Percentiles rank a stretch among this genome's conserved stretches.
These are phyloP conservation scores for Gadus macrocephalus DNA, from an alignment of 2,113 vertebrate species.

Conservation along the genomic window DNA sequence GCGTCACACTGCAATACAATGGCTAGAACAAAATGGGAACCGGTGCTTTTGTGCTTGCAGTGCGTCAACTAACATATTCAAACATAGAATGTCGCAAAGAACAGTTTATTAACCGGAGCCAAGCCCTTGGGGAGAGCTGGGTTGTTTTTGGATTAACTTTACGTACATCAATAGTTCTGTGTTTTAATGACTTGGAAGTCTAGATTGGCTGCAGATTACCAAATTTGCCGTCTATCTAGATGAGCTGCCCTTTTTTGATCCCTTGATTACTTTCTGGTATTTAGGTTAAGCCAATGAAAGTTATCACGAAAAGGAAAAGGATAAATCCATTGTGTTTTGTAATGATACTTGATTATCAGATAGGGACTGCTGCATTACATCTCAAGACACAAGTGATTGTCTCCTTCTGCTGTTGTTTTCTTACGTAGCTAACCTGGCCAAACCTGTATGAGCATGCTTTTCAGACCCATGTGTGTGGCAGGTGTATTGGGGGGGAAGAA, in stretches of 20 bases:
- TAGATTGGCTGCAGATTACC: slow-evolving; percentile 9
- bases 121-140: neutral
- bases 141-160: slow-evolving; percentile 19
- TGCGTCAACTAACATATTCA: slow-evolving; percentile 11
- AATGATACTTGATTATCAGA: too few relatives aligned
- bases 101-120: neutral
- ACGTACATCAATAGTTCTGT: neutral
- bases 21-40: slow-evolving; percentile 30
- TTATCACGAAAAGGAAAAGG: neutral
- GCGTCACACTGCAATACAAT: slow-evolving; percentile 47
- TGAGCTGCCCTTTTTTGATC: slow-evolving; percentile 9
- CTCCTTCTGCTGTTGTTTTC: slow-evolving; percentile 18
- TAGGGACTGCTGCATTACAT: too few relatives aligned
- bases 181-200: slow-evolving; percentile 12
- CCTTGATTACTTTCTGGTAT: slow-evolving; percentile 27
- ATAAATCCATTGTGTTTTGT: too few relatives aligned
- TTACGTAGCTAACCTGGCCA: slow-evolving; percentile 41
- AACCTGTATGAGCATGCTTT: slow-evolving; percentile 61
- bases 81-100: slow-evolving; percentile 2
- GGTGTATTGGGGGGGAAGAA: slow-evolving; percentile 8
- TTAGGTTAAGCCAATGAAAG: slow-evolving; percentile 24
- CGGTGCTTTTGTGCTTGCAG: slow-evolving; percentile 37
- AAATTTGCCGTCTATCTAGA: slow-evolving; percentile 39
- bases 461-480: slow-evolving; percentile 34
- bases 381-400: too few relatives aligned